Evolutionary conservation across 2,888 invertebrate species (phyloP).

Genomic region (Acanthopleura granulata): DNA sequence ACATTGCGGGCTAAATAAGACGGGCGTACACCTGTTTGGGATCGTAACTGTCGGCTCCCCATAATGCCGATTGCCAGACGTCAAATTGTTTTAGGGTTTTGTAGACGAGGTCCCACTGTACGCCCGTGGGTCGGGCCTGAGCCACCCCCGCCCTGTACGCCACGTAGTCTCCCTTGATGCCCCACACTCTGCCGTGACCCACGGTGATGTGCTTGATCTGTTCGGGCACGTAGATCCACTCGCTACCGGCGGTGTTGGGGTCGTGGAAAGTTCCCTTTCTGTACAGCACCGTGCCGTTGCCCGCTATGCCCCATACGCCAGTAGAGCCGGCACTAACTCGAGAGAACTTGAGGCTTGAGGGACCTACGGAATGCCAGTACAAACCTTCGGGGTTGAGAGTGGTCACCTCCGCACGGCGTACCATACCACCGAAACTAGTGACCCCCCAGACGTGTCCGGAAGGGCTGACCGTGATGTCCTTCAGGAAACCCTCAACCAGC

Average conservation of each 20-base stretch:
- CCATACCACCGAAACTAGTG: background rate
- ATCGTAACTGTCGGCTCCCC: background rate
- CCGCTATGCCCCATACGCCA: background rate
- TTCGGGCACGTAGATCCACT: background rate
- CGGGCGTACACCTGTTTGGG: background rate
- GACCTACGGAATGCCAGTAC: background rate
- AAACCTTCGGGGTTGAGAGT: background rate
- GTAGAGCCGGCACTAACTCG: background rate
- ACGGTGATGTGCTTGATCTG: background rate
- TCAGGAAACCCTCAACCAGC: background rate
- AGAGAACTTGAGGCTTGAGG: background rate
- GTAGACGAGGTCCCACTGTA: background rate
- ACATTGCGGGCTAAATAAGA: background rate
- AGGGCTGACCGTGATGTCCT: background rate
- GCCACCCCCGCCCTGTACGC: background rate
- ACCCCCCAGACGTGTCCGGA: background rate
- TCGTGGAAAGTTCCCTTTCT: background rate
- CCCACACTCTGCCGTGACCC: background rate
- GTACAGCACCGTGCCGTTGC: background rate
- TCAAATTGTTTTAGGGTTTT: background rate
- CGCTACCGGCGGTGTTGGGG: background rate
- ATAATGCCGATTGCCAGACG: background rate
- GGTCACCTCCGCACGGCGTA: background rate
- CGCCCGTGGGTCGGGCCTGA: background rate
- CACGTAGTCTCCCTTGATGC: background rate